phyloP scores from a whole-genome alignment of 2,113 vertebrate genomes.

The Aplodontia rufa region DNA sequence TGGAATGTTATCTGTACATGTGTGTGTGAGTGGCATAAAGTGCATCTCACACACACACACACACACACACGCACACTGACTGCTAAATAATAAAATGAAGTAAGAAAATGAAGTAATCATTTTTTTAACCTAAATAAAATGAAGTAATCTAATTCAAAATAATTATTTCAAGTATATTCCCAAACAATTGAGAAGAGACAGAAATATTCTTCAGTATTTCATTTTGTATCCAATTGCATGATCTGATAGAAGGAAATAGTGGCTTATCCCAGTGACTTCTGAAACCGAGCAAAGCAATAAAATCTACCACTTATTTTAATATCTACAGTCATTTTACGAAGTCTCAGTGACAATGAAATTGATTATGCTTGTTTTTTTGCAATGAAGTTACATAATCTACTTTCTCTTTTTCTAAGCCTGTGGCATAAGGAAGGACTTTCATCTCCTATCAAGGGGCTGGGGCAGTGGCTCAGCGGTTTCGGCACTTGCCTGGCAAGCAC shows the following conservation, averaged over 20 bases:
- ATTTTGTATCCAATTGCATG: background rate
- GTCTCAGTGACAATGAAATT: background rate
- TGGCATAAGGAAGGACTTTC: conserved; percentile 32
- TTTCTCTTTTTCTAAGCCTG: background rate
- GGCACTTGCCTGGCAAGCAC: too few species aligned
- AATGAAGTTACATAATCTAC: background rate
- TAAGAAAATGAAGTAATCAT: background rate
- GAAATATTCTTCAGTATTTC: background rate
- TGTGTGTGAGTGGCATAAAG: background rate
- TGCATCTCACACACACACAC: background rate
- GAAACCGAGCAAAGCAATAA: background rate
- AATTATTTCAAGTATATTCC: background rate
- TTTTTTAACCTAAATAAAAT: too few species aligned
- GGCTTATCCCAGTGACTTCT: background rate
- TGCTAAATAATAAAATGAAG: background rate
- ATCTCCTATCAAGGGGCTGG: background rate
- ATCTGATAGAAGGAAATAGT: background rate
- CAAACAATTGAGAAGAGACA: background rate
- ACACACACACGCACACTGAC: background rate
- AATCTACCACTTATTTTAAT: background rate
- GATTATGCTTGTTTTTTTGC: background rate
- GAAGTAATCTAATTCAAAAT: background rate
- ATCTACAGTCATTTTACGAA: background rate
- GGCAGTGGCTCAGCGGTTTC: too few species aligned
- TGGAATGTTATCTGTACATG: background rate